Evolutionary conservation across 2,888 invertebrate species (phyloP), one percentile per base, ranked within the genome.

Genomic region (Saturnia pavonia): DNA sequence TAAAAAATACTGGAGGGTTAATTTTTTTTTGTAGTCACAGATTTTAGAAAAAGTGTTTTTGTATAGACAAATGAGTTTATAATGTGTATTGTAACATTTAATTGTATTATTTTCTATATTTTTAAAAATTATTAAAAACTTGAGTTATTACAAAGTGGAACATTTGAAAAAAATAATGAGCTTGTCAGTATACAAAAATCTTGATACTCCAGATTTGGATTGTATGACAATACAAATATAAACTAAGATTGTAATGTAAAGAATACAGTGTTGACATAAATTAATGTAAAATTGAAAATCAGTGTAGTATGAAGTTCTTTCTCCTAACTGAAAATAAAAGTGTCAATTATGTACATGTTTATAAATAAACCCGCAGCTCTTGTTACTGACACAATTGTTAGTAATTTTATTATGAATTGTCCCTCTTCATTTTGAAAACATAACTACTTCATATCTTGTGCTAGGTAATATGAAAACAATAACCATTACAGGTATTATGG

Each of bases 401-500:
- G 22, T 54, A 54, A 22, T 54, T 48, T 16, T 48, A 16, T 48
- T 48, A 19, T 48, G 48, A 16, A 48, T 48, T 48, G 6, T 3
- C 19, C 12, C 19, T 48, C 19, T 16, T 48, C 48, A 48, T 6
- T 7, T 19, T 1, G 0, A 48, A 48, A 19, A 3, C 48, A 48
- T 48, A 48, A 48, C 19, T 48, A 45, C 45, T 45, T 45, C 16
- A n/a, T 2, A n/a, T n/a, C n/a, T 22, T 9, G 54, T 11, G 22
- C 22, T 9, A 22, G 22, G 45, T 67, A 67, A 45, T 40, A 19
- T 11, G 16, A 51, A 69, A 60, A 69, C 40, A 67, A n/a, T 54
- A 54, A 70, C 68, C 74, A n/a, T 88, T 90, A 48, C 83, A 99
- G 99, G 84, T 99, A 99, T 88, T 99, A 99, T 90, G 99, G 99